A percentile compares a stretch with the other conserved stretches of the same genome.
Evolutionary conservation across 2,113 vertebrate species (phyloP).

Genomic region (Craseonycteris thonglongyai): DNA sequence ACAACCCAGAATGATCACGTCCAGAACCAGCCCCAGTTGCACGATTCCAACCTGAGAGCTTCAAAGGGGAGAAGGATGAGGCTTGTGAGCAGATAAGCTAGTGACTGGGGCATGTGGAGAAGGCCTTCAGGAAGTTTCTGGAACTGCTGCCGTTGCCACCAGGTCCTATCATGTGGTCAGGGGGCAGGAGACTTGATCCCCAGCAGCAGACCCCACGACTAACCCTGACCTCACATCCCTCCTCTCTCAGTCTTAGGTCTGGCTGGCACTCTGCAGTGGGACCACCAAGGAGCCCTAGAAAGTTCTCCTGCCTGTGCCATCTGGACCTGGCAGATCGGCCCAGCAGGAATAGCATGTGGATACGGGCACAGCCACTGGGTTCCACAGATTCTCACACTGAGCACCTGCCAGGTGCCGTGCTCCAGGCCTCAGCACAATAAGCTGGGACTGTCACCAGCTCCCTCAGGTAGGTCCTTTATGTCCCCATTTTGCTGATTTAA

Average conservation of each 20-base stretch:
- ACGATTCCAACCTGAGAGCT: fast-evolving
- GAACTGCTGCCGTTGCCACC: fast-evolving
- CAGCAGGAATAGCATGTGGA: fast-evolving
- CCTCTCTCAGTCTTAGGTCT: fast-evolving
- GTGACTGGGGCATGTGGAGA: background rate
- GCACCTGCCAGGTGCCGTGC: fast-evolving
- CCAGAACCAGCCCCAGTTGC: background rate
- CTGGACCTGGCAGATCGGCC: background rate
- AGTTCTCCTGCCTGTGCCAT: background rate
- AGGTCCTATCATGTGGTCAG: fast-evolving
- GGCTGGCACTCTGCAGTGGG: background rate
- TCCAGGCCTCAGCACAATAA: fast-evolving
- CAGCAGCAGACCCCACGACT: too few species aligned
- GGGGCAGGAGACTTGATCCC: fast-evolving
- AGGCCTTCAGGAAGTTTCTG: too few species aligned
- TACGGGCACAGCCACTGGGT: fast-evolving
- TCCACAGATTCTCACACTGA: fast-evolving
- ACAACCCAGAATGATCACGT: background rate
- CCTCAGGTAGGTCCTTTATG: background rate
- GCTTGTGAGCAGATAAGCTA: background rate
- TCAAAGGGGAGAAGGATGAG: fast-evolving
- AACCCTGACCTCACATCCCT: fast-evolving
- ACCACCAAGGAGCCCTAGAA: background rate
- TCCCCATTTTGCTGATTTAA: too few species aligned
- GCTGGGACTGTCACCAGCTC: fast-evolving